Base-by-base conservation (phyloP, 2,797 vertebrate species). In the Parambassis ranga region DNA sequence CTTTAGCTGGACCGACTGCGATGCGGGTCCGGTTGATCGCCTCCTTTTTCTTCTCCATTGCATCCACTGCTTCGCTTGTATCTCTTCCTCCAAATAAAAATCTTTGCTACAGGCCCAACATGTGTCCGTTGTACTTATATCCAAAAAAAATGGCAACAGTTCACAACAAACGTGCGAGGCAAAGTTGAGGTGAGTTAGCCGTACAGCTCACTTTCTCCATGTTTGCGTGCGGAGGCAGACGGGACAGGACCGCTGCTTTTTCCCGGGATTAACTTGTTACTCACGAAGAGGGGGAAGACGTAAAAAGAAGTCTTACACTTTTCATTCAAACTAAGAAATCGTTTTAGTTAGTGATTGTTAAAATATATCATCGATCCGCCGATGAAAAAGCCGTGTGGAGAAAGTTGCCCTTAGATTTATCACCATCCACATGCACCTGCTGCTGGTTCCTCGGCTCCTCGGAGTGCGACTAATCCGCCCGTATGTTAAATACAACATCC, bases 371-470 rank as follows among this genome's bases (percentile, higher is more conserved):
- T 14, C 4, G 27, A 32, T 5, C 10, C 7, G 11, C 20, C 14
- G 15, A 7, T 16, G 22, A 13, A 24, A 7, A 20, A 18, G n/a
- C 27, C 7, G 23, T 30, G 24, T 9, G 26, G 6, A 53, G 20
- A 33, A 4, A 37, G 13, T 66, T 56, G 24, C 30, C 10, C 26
- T 0, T 38, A 38, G 52, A 71, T 73, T 58, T 19, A 37, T 71
- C 66, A 61, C 47, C 71, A 82, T 81, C 75, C 55, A 70, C 47
- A 64, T 77, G 83, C 86, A 88, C 89, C 89, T 89, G 87, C 76
- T 76, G 41, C 58, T 28, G 26, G 52, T 10, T 38, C 38, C 51
- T 15, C 14, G 6, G 24, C 10, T 32, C 5, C 7, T 26, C 18
- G 26, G 10, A 51, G 26, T 23, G 7, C 6, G 50, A 13, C 42